Conservation (phyloP, 2,888 invertebrate species). For the Melieria picta region DNA sequence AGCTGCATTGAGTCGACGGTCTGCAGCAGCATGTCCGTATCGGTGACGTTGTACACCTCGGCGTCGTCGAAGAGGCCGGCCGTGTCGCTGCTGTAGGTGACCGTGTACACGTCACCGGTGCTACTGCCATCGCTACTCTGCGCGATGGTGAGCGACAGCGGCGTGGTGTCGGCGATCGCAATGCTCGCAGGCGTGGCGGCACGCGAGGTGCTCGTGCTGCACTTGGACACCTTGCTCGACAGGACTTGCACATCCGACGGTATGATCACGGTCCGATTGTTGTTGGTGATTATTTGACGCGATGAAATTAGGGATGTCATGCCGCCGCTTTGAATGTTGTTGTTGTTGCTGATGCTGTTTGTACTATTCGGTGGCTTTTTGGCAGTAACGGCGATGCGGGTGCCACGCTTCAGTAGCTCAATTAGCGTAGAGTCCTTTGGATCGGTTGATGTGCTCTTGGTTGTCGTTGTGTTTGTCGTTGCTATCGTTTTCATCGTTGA, state of each 20-base stretch:
- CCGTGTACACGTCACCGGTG: constrained; percentile 72
- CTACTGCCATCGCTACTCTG: constrained; percentile 61
- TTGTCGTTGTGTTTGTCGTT: constrained; percentile 52
- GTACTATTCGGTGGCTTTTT: constrained; percentile 69
- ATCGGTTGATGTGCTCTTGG: constrained; percentile 65
- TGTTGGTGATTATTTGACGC: constrained; percentile 69
- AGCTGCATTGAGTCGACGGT: constrained; percentile 74
- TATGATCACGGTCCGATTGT: constrained; percentile 63
- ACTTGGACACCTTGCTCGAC: constrained; percentile 52
- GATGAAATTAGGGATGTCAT: constrained; percentile 66
- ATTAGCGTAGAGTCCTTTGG: constrained; percentile 81
- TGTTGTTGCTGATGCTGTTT: constrained; percentile 49
- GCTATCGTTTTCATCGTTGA: constrained; percentile 49
- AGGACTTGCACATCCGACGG: constrained; percentile 61
- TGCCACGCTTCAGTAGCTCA: constrained; percentile 78
- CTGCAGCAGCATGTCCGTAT: constrained; percentile 74
- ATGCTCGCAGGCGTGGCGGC: constrained; percentile 43
- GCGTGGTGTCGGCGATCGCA: constrained; percentile 60
- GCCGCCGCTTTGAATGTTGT: constrained; percentile 16
- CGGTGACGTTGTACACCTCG: constrained; percentile 80
- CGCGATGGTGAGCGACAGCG: constrained; percentile 63
- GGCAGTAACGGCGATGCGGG: constrained; percentile 75
- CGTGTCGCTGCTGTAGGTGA: constrained; percentile 71
- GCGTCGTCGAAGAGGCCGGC: constrained; percentile 72
- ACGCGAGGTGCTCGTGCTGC: constrained; percentile 47